Base-by-base conservation (phyloP, 2,888 invertebrate species). In the Cerastoderma edule region DNA sequence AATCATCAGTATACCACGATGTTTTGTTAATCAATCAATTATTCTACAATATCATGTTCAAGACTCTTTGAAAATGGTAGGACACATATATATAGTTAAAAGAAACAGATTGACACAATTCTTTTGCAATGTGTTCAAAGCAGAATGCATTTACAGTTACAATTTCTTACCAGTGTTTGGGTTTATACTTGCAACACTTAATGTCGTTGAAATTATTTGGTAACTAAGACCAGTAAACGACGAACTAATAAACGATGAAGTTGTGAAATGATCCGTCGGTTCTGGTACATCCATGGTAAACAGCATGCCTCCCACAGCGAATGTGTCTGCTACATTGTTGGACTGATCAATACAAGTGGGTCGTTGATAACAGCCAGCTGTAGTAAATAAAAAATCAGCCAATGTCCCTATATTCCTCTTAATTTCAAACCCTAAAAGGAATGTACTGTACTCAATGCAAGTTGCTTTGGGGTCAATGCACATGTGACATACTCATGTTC, bases 301-400 rank as follows among this genome's bases (percentile, higher is more conserved):
- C 48, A 75, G 48, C 4, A 66, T 69, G n/a, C 35, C 75, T 5
- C 75, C 69, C 28, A 69, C 24, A 19, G 57, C 22, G 16, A 27
- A 22, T 16, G 68, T 64, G 32, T 74, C 69, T 30, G 24, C 19
- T 0, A 64, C 44, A 6, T 28, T 66, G 16, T 27, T 27, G 0
- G 48, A 35, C 24, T 60, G 46, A 22, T 57, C 39, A 30, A 35
- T 57, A 35, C 75, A 75, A 28, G 53, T 69, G 24, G 75, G 69
- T 24, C 65, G 69, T 50, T 69, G 35, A 33, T 65, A 70, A 39
- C 75, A 75, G 4, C 69, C 75, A 48, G 50, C 75, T 75, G 30
- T 35, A n/a, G n/a, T 22, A 48, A 19, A 48, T 10, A 39, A 39
- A 39, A 39, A 39, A 39, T 39, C 39, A 13, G 39, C 16, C 39